Conservation (phyloP, 1,140 invertebrate genomes). For the Heliconius himera region DNA sequence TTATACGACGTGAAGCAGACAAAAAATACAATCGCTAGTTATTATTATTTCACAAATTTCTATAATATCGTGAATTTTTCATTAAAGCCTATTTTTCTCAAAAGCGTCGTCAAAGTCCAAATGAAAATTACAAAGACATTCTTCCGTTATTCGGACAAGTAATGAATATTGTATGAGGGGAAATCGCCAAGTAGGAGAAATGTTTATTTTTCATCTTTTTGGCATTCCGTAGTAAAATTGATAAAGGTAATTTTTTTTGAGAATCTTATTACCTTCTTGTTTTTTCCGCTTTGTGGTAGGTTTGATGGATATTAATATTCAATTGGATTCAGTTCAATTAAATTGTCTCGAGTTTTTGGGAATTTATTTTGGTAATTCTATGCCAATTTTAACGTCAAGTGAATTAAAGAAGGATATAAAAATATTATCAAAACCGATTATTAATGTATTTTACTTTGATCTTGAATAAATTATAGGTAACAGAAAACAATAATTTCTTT, state of each 20-base stretch:
- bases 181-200: slow-evolving; percentile 2
- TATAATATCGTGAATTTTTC: background rate
- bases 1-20: no score
- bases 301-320: background rate
- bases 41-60: no score
- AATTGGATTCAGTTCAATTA: background rate
- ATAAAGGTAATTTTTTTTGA: background rate
- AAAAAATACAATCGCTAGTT: no score
- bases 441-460: no score
- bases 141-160: slow-evolving; percentile 10
- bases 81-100: background rate
- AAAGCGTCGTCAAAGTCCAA: background rate
- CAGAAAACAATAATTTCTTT: no score
- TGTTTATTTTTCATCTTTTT: slow-evolving; percentile 4
- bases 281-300: background rate
- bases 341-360: background rate
- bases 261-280: background rate
- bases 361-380: no score
- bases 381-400: no score
- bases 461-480: no score
- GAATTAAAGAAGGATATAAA: no score
- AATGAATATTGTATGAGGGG: slow-evolving; percentile 14
- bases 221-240: background rate
- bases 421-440: no score
- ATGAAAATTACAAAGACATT: slow-evolving; percentile 10